Conservation (phyloP, 2,888 invertebrate genomes). For the Didymodactylos carnosus region DNA sequence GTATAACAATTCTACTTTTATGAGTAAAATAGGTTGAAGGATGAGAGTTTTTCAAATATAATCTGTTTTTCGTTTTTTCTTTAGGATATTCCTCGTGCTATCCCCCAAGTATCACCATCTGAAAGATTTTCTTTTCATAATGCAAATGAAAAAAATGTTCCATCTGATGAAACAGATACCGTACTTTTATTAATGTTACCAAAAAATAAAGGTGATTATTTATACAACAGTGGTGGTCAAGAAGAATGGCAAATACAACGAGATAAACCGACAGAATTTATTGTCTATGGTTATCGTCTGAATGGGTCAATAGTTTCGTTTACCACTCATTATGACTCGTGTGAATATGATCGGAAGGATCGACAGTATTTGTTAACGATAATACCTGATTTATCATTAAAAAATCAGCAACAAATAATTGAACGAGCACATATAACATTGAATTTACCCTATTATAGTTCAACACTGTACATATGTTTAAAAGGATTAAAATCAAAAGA, state of each 20-base stretch:
- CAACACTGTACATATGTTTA: neutral
- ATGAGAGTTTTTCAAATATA: too few species aligned
- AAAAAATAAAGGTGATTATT: neutral
- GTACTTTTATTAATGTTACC: neutral
- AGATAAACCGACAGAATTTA: neutral
- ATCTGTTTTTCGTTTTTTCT: too few species aligned
- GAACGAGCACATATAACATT: neutral
- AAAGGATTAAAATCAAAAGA: neutral
- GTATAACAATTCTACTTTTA: too few species aligned
- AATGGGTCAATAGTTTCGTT: neutral
- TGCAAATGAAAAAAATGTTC: neutral
- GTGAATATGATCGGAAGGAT: neutral
- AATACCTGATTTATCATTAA: fast-evolving
- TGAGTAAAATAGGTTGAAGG: too few species aligned
- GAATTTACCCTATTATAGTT: neutral
- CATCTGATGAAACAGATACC: neutral
- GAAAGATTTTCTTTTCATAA: too few species aligned
- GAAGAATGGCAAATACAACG: neutral
- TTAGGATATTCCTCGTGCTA: too few species aligned
- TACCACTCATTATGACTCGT: neutral
- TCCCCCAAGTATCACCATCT: too few species aligned
- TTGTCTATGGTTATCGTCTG: neutral
- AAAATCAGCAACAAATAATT: neutral
- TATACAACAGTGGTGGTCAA: neutral
- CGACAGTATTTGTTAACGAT: neutral